Conservation (phyloP, 2,888 invertebrate species). For the Bombylius major region DNA sequence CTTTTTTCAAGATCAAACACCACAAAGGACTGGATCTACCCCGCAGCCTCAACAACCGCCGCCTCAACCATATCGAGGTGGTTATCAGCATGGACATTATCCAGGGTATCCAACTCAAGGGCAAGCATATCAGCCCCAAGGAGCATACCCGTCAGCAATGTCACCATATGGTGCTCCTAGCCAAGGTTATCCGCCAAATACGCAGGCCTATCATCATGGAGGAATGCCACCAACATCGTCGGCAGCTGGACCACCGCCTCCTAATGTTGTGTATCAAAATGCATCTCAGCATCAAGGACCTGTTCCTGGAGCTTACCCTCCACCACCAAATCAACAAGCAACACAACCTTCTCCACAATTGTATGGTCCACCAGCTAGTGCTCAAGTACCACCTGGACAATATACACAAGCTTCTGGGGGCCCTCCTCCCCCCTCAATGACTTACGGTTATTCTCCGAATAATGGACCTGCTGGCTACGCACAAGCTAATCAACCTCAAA, state of each 20-base stretch:
- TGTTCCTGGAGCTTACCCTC: constrained; percentile 38
- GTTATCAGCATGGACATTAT: constrained; percentile 42
- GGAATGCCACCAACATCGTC: constrained; percentile 32
- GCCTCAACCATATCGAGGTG: constrained; percentile 42
- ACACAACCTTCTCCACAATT: constrained; percentile 34
- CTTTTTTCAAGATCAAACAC: constrained; percentile 40
- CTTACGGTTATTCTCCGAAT: constrained; percentile 38
- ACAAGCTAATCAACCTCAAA: constrained; percentile 14
- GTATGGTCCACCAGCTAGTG: constrained; percentile 32
- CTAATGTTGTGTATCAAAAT: constrained; percentile 37
- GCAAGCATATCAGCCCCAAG: constrained; percentile 43
- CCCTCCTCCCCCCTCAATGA: constrained; percentile 38
- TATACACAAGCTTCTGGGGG: constrained; percentile 30
- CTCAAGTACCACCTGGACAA: constrained; percentile 38
- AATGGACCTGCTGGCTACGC: constrained; percentile 31
- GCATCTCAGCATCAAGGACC: constrained; percentile 38
- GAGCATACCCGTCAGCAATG: constrained; percentile 41
- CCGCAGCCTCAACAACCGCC: constrained; percentile 45
- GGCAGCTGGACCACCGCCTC: constrained; percentile 32
- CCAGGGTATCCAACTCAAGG: constrained; percentile 43
- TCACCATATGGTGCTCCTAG: constrained; percentile 30
- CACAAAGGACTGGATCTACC: constrained; percentile 32
- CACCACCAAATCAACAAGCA: constrained; percentile 31
- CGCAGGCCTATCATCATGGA: constrained; percentile 43
- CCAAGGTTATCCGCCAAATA: constrained; percentile 46